Conservation (phyloP, 2,797 vertebrate species). For the Amphiprion clarkii region DNA sequence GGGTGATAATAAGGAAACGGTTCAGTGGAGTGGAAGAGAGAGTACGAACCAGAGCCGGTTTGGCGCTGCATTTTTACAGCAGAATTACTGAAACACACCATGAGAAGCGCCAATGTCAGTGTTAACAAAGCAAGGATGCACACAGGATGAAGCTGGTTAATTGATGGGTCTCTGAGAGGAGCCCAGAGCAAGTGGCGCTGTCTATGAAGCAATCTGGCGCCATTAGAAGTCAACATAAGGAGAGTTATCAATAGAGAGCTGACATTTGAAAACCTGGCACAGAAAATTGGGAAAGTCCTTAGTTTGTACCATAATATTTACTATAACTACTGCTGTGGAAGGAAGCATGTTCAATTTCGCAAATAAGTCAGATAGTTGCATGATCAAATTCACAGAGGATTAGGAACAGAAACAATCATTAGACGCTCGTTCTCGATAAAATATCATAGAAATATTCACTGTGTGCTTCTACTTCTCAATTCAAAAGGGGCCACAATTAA, state of each 20-base stretch:
- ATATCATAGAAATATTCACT: background rate
- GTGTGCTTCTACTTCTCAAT: background rate
- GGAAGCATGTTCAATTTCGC: background rate
- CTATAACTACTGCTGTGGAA: background rate
- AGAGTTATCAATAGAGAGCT: constrained; percentile 44
- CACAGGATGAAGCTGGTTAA: constrained; percentile 49
- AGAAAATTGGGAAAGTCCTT: constrained; percentile 17
- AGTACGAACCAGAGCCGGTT: constrained; percentile 44
- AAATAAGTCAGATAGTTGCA: background rate
- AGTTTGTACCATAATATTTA: constrained; percentile 11
- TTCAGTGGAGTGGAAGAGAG: constrained; percentile 59
- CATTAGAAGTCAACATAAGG: constrained; percentile 58
- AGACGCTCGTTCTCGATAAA: background rate
- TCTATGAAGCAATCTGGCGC: constrained; percentile 57
- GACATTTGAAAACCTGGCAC: constrained; percentile 37
- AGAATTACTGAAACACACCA: constrained; percentile 54
- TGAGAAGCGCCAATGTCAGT: constrained; percentile 41
- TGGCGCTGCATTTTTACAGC: constrained; percentile 38
- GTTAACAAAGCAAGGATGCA: constrained; percentile 36
- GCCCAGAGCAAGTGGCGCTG: constrained; percentile 39
- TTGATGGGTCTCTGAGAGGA: constrained; percentile 32
- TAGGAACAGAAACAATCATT: background rate
- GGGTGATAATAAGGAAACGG: constrained; percentile 63
- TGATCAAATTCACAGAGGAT: constrained; percentile 12
- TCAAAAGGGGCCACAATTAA: background rate